phyloP scores from a whole-genome alignment of 2,888 invertebrate species.

The Heliconius cydno region DNA sequence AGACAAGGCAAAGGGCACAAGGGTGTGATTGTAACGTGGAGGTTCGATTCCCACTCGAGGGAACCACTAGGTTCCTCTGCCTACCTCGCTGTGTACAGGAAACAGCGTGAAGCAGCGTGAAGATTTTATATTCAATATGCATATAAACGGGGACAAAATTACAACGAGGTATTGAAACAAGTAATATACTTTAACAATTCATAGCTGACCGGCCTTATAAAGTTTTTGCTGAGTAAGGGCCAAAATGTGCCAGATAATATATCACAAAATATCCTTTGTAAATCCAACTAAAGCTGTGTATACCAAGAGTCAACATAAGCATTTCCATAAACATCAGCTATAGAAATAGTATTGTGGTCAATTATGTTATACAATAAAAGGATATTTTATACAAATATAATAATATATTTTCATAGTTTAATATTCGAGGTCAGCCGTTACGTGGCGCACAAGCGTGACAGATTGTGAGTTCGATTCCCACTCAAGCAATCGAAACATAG shows the following conservation, averaged over 20 bases:
- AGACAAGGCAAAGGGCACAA: too few relatives aligned
- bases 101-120: too few relatives aligned
- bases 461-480: too few relatives aligned
- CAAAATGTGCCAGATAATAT: conserved; percentile 37
- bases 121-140: not conserved
- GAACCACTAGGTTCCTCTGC: too few relatives aligned
- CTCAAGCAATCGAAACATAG: too few relatives aligned
- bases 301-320: conserved; percentile 25
- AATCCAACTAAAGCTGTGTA: conserved; percentile 29
- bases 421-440: too few relatives aligned
- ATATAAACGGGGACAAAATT: not conserved
- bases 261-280: conserved; percentile 36
- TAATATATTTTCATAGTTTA: not conserved
- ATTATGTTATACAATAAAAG: conserved; percentile 4
- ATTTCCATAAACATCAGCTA: conserved; percentile 4
- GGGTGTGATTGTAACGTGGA: too few relatives aligned
- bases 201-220: conserved; percentile 30
- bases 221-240: conserved; percentile 38
- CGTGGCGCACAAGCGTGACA: too few relatives aligned
- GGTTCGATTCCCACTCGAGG: too few relatives aligned
- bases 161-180: conserved; percentile 20
- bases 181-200: conserved; percentile 34
- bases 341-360: conserved; percentile 19
- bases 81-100: too few relatives aligned
- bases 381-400: not conserved